Evolutionary conservation across 2,888 invertebrate genomes (phyloP), one percentile per base, ranked within the genome.

Genomic region (Hydriomena furcata): DNA sequence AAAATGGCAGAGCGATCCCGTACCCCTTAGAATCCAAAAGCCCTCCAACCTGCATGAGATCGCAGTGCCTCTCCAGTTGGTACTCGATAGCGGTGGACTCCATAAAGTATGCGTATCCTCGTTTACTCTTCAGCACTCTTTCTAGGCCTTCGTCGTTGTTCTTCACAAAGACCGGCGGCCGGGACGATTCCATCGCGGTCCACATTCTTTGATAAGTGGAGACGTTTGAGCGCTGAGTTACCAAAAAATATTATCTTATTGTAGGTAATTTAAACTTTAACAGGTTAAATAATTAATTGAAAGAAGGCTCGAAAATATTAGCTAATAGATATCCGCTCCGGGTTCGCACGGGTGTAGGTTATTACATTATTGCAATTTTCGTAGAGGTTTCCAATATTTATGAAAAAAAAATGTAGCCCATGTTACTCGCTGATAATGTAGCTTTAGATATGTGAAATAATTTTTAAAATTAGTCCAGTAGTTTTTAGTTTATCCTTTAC

Each of bases 71-170:
- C 79, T 97, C 95, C 57, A 96, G 92, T 66, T 95, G 95, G 82
- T 98, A 99, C 81, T 99, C 99, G 58, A 99, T 95, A 0, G 95
- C 95, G 0, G 98, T 96, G 4, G 98, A 98, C 88, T 99, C 99
- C 97, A 99, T 98, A 34, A 99, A 91, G 79, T 95, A 99, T 1
- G 99, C 99, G 79, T 98, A 99, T 44, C 91, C 92, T 41, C 95
- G 92, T 77, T 95, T 95, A 30, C 93, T 94, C 79, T 94, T 94
- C 42, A 93, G 70, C 0, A 98, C 98, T 52, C 96, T 91, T 7
- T 97, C 95, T 0, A 97, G 94, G 0, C 98, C 99, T 69, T 97
- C 96, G 32, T 93, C 93, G 74, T 98, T 98, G 70, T 92, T 94
- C 52, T 92, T 92, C 6, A 95, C 94, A 79, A 97, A 98, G 0